A percentile compares a stretch with the other conserved stretches of the same genome.
phyloP scores from a whole-genome alignment of 1,140 invertebrate genomes.

The Spodoptera frugiperda region DNA sequence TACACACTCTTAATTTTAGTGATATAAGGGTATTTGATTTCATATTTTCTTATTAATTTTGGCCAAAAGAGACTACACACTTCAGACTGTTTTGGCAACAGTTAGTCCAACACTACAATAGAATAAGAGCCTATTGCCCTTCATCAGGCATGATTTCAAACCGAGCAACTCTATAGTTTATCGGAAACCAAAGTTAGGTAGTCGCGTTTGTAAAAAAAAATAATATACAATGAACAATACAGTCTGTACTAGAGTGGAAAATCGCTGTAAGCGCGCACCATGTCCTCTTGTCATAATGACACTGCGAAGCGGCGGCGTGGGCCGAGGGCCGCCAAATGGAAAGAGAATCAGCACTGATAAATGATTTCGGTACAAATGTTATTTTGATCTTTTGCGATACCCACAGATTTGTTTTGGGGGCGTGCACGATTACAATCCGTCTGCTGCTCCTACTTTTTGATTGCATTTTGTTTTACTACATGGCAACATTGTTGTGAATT shows the following conservation, averaged over 20 bases:
- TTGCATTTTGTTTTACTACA: slow-evolving; percentile 53
- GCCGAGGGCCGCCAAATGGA: slow-evolving; percentile 73
- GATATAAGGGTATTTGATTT: too few species aligned
- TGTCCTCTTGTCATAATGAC: slow-evolving; percentile 39
- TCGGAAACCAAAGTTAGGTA: too few species aligned
- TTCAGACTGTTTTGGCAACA: too few species aligned
- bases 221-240: too few species aligned
- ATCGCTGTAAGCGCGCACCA: slow-evolving; percentile 28
- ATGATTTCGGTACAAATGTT: slow-evolving; percentile 84
- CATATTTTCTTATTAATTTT: too few species aligned
- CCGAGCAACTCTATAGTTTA: too few species aligned
- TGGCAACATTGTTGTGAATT: background rate
- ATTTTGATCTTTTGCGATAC: slow-evolving; percentile 82
- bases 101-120: too few species aligned
- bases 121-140: too few species aligned
- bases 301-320: slow-evolving; percentile 49
- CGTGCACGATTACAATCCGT: slow-evolving; percentile 64
- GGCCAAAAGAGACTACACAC: too few species aligned
- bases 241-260: background rate
- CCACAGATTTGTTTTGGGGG: slow-evolving; percentile 73
- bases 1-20: too few species aligned
- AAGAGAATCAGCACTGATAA: slow-evolving; percentile 81
- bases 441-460: slow-evolving; percentile 62
- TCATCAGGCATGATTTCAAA: too few species aligned
- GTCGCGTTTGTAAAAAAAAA: too few species aligned